Conservation (phyloP, 2,888 invertebrate species). For the Meghimatium bilineatum region DNA sequence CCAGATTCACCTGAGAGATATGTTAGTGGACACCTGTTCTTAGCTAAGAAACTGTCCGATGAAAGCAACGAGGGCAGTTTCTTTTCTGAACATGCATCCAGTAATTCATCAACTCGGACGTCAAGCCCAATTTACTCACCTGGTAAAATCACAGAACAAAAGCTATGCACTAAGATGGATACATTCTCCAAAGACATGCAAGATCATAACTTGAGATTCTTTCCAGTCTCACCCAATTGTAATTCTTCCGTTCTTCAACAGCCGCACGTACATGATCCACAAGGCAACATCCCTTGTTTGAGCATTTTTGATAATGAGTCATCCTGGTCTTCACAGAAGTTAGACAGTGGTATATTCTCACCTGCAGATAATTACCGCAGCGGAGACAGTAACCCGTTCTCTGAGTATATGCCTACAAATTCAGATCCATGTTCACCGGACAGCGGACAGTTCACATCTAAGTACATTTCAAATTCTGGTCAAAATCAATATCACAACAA, state of each 20-base stretch:
- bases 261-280: background rate
- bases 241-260: background rate
- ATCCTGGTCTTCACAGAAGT: background rate
- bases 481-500: background rate
- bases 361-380: background rate
- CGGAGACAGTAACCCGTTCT: too few relatives aligned
- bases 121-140: slow-evolving; percentile 15
- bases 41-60: slow-evolving; percentile 77
- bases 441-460: background rate
- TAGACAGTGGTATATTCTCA: background rate
- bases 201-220: background rate
- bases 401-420: background rate
- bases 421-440: background rate
- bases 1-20: slow-evolving; percentile 47
- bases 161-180: background rate
- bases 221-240: background rate
- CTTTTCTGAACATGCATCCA: slow-evolving; percentile 46
- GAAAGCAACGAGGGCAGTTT: slow-evolving; percentile 73
- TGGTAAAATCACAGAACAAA: background rate
- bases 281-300: background rate
- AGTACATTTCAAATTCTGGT: background rate
- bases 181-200: background rate
- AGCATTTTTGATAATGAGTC: slow-evolving; percentile 5
- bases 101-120: slow-evolving; percentile 30
- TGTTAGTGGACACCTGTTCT: slow-evolving; percentile 74